Evolutionary conservation across 2,113 vertebrate genomes (phyloP), one percentile per base, ranked within the genome.

Genomic region (Passer domesticus): DNA sequence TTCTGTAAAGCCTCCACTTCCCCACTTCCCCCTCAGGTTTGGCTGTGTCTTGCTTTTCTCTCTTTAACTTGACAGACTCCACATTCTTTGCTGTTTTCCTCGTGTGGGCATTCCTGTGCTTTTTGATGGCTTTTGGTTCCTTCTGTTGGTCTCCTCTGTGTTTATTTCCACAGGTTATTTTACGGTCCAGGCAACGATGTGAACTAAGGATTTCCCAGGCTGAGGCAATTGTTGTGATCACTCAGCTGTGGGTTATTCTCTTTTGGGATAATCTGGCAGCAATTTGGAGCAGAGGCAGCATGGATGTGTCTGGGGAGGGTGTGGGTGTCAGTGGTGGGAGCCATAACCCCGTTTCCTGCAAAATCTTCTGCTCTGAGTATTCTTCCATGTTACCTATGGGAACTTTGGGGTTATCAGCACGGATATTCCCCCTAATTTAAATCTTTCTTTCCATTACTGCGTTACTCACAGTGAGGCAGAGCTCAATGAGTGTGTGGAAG

Each of bases 131-230:
- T 2, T 78, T 95, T 89, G 35, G 64, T 75, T 68, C 35, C 33
- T 85, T 72, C 43, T 35, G 8, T 55, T 27, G 75, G 44, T 35
- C 66, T 82, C 67, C 41, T 55, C 53, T 28, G 49, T 41, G 70
- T 76, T 94, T 64, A 68, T 17, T 64, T 87, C 49, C 62, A 68
- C n/a, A 60, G 62, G 70, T 79, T 73, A 76, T 91, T 91, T 96
- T 79, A 82, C 0, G 0, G 78, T 79, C 62, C 70, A 47, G 85
- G 49, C 53, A 90, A n/a, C 0, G 0, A 79, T 3, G 44, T 46
- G 85, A 95, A 53, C 79, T 53, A 66, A 93, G 63, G 58, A 39
- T 90, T 83, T 85, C 70, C 56, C 73, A 66, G n/a, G 74, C 69
- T 92, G 60, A 39, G 73, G 70, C 46, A 96, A 62, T 80, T 90